Evolutionary conservation across 1,140 invertebrate species (phyloP).

Genomic region (Maconellicoccus hirsutus): DNA sequence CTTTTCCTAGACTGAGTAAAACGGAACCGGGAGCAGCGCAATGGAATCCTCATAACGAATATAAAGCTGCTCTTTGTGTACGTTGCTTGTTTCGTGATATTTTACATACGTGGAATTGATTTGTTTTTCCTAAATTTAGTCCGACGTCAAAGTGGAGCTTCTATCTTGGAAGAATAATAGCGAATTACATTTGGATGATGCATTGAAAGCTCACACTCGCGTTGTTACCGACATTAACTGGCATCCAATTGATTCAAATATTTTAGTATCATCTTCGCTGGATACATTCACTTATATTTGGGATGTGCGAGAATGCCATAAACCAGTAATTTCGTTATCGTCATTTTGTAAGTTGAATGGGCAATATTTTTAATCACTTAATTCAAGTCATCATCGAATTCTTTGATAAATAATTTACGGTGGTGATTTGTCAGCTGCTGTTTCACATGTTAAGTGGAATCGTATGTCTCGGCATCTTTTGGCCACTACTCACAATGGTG

Average conservation of each 20-base stretch:
- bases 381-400: too few species aligned
- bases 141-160: slow-evolving; percentile 72
- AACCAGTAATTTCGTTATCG: slow-evolving; percentile 66
- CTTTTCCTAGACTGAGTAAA: slow-evolving; percentile 77
- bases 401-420: too few species aligned
- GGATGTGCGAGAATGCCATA: slow-evolving; percentile 76
- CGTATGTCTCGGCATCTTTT: slow-evolving; percentile 66
- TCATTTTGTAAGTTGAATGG: slow-evolving; percentile 48
- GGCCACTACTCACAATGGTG: slow-evolving; percentile 89
- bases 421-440: slow-evolving; percentile 71
- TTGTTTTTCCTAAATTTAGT: slow-evolving; percentile 43
- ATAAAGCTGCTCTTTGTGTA: slow-evolving; percentile 82
- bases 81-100: slow-evolving; percentile 33
- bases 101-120: slow-evolving; percentile 25
- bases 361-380: too few species aligned
- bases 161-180: slow-evolving; percentile 52
- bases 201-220: slow-evolving; percentile 72
- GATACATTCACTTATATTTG: slow-evolving; percentile 89
- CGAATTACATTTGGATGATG: slow-evolving; percentile 54
- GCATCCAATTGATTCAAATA: slow-evolving; percentile 76
- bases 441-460: slow-evolving; percentile 90
- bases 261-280: slow-evolving; percentile 83
- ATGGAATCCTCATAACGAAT: slow-evolving; percentile 77
- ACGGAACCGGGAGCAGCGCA: slow-evolving; percentile 85
- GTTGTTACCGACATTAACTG: slow-evolving; percentile 88